phyloP scores from a whole-genome alignment of 2,113 vertebrate species.

The Marmota monax region DNA sequence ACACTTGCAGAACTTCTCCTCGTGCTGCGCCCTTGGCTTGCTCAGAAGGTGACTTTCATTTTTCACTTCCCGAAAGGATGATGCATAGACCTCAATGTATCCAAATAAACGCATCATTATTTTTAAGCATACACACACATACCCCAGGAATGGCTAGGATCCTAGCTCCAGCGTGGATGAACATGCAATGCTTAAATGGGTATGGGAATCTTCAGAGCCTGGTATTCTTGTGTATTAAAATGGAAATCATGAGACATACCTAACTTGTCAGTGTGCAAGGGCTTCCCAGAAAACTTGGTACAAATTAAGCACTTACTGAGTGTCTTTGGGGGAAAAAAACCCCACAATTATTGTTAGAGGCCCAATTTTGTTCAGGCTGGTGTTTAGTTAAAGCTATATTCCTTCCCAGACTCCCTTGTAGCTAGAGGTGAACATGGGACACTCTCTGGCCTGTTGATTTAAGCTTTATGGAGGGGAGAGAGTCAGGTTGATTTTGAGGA shows the following conservation, averaged over 20 bases:
- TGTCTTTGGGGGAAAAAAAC: background rate
- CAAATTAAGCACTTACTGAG: background rate
- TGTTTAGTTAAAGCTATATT: background rate
- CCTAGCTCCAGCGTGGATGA: background rate
- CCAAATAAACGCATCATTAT: background rate
- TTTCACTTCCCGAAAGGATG: background rate
- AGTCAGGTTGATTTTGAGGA: background rate
- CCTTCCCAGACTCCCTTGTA: background rate
- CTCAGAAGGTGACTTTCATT: conserved; percentile 52
- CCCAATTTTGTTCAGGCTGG: background rate
- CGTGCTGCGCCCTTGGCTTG: background rate
- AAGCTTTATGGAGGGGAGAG: background rate
- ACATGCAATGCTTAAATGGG: background rate
- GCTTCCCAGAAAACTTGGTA: background rate
- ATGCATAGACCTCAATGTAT: background rate
- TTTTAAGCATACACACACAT: background rate
- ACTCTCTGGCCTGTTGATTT: background rate
- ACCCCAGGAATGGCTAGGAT: background rate
- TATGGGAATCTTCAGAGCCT: background rate
- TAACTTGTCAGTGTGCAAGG: background rate
- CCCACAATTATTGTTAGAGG: background rate
- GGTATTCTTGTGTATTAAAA: background rate
- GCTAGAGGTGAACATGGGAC: background rate
- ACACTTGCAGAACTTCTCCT: background rate
- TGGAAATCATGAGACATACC: background rate